Evolutionary conservation across 1,140 invertebrate species (phyloP).

Genomic region (Mizuhopecten yessoensis): DNA sequence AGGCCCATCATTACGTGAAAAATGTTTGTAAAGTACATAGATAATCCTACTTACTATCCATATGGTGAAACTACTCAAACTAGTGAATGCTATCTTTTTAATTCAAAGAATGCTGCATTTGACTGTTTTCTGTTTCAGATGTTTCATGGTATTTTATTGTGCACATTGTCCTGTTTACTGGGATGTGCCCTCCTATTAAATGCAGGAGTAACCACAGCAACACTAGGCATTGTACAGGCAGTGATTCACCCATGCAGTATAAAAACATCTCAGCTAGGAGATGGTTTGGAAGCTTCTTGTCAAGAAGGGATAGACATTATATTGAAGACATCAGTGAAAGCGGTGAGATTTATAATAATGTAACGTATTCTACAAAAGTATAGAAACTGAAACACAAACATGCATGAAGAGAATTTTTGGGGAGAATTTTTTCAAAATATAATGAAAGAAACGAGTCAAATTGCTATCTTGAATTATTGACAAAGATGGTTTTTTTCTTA

Average conservation of each 20-base stretch:
- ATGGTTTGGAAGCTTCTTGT: background rate
- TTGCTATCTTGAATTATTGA: too few species aligned
- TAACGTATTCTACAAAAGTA: too few species aligned
- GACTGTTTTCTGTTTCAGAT: background rate
- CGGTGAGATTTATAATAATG: background rate
- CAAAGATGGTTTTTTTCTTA: too few species aligned
- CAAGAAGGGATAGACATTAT: background rate
- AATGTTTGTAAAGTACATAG: too few species aligned
- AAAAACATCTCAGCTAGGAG: background rate
- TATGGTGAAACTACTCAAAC: too few species aligned
- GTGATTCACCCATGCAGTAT: background rate
- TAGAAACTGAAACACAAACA: too few species aligned
- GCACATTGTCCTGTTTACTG: background rate
- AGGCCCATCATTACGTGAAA: too few species aligned
- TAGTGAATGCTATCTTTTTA: background rate
- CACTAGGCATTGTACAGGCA: background rate
- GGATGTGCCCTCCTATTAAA: background rate
- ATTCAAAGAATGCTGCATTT: background rate
- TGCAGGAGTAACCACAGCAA: background rate
- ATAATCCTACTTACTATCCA: too few species aligned
- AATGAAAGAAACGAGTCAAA: too few species aligned
- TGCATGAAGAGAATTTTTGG: too few species aligned
- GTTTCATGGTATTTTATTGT: background rate
- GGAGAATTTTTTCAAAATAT: too few species aligned
- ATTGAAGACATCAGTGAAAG: slow-evolving; percentile 26